These are phyloP conservation scores for Dascyllus trimaculatus DNA, from an alignment of 2,113 vertebrate genomes.

Conservation along the genomic window DNA sequence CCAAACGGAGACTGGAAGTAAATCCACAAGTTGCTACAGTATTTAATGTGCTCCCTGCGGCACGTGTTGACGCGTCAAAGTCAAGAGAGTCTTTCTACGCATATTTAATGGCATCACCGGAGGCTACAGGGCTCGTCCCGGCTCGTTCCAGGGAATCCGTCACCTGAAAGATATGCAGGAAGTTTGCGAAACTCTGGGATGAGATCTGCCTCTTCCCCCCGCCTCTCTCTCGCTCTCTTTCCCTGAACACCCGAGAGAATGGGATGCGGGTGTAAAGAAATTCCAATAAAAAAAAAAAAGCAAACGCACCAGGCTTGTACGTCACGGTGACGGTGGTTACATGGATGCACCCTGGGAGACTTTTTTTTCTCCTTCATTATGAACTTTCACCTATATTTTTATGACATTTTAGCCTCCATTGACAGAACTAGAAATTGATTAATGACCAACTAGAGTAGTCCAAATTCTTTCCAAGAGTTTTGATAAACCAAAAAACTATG, in stretches of 20 bases:
- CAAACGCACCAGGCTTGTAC: neutral
- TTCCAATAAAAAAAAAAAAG: neutral
- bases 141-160: constrained; percentile 34
- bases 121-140: constrained; percentile 24
- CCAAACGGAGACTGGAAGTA: neutral
- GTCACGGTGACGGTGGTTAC: constrained; percentile 20
- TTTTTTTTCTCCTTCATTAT: too few species aligned
- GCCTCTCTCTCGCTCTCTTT: neutral
- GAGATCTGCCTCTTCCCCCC: neutral
- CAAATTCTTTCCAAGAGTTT: too few species aligned
- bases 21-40: neutral
- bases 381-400: too few species aligned
- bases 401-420: too few species aligned
- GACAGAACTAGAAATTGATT: too few species aligned
- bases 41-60: constrained; percentile 8
- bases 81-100: constrained; percentile 2
- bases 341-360: too few species aligned
- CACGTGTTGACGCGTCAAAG: constrained; percentile 22
- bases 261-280: neutral
- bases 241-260: neutral
- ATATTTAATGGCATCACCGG: constrained; percentile 27
- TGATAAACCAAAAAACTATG: too few species aligned
- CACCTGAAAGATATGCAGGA: constrained; percentile 47
- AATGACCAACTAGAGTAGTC: too few species aligned
- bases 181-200: constrained; percentile 38